Conservation (phyloP, 2,888 invertebrate species). For the Brachyptera risi region DNA sequence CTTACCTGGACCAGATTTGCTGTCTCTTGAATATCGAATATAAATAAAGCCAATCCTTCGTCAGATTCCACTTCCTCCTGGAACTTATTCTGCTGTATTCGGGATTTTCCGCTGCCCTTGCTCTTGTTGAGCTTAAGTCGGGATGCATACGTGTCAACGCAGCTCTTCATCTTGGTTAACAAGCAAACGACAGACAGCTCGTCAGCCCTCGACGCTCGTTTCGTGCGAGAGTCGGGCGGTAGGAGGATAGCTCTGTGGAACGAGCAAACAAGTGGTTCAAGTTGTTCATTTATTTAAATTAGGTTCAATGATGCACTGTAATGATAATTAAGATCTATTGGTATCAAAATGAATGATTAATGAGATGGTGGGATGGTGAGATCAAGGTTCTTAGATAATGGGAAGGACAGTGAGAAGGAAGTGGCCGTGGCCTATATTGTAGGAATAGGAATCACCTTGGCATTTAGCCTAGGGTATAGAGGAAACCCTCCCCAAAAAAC, state of each 20-base stretch:
- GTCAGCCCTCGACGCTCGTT: constrained; percentile 39
- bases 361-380: too few species aligned
- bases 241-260: constrained; percentile 68
- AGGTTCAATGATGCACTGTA: too few species aligned
- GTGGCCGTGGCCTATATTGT: too few species aligned
- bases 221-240: constrained; percentile 45
- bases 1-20: constrained; percentile 46
- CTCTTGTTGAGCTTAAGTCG: constrained; percentile 72
- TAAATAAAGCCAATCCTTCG: constrained; percentile 81
- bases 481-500: too few species aligned
- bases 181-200: constrained; percentile 70
- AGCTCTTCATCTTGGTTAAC: constrained; percentile 81
- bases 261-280: too few species aligned
- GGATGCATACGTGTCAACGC: constrained; percentile 88
- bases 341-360: too few species aligned
- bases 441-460: too few species aligned
- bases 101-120: constrained; percentile 54
- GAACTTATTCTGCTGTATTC: constrained; percentile 25
- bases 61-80: constrained; percentile 76
- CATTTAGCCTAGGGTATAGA: too few species aligned
- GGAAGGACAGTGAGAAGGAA: too few species aligned
- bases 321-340: too few species aligned
- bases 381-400: too few species aligned
- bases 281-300: too few species aligned
- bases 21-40: constrained; percentile 81